Base-by-base conservation (phyloP, 2,797 vertebrate genomes). In the Pterois miles region DNA sequence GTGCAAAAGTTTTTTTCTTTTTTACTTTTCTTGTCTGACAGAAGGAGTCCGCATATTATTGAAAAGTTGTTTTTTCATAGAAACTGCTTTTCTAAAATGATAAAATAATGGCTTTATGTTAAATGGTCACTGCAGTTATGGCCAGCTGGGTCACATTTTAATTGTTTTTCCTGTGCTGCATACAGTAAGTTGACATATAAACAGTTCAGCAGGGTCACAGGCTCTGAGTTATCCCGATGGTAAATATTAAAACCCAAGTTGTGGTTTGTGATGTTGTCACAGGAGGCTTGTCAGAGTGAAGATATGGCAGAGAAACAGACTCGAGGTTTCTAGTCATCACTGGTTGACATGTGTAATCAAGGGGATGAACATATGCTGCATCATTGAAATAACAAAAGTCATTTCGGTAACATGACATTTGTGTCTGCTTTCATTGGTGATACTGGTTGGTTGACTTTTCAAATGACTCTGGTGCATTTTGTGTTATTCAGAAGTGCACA, bases 361-460 rank as follows among this genome's bases (percentile, higher is more conserved):
- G 65, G 23, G 62, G 70, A 70, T 66, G 65, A 81, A 78, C 71
- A 64, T n/a, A 54, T 60, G 43, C 52, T 27, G 64, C 60, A 66
- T 84, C 40, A 48, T 52, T 43, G 62, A 78, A 74, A 90, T 70
- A 86, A 80, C 78, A 83, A 86, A 90, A 92, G 81, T 79, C 82
- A 70, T 84, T 76, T 82, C 38, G 56, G 66, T 53, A 78, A 60
- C 62, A 68, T 64, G 68, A 40, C 36, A 62, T 69, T 86, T 74
- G 36, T 65, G 85, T 85, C 58, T 69, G 69, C 78, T 81, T 76
- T 67, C 68, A 60, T 43, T 25, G 23, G 57, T 60, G 79, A 73
- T 50, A 78, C 56, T 22, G 31, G 43, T 46, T 73, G 76, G 56
- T 57, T 60, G 31, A 82, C 79, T 71, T 80, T 80, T 87, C 53